Evolutionary conservation across 2,888 invertebrate species (phyloP), one percentile per base, ranked within the genome.

Genomic region (Pristionchus mayeri): DNA sequence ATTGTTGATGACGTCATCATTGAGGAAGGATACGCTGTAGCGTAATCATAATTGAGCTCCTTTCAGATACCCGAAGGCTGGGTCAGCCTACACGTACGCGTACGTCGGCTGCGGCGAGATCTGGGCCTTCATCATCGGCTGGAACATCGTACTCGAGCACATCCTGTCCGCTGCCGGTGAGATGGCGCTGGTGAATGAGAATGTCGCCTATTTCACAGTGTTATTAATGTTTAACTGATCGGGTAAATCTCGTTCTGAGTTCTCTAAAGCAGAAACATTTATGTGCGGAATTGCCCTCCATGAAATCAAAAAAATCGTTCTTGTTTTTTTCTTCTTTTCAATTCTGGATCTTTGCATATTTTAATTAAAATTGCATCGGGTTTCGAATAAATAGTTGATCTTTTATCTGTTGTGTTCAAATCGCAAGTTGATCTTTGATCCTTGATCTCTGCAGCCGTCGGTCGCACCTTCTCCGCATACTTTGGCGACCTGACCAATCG

Each of bases 31-130:
- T n/a, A n/a, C n/a, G n/a, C n/a, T n/a, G n/a, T n/a, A n/a, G n/a
- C n/a, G n/a, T n/a, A n/a, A n/a, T n/a, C n/a, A n/a, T n/a, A n/a
- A 24, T 7, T 60, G 60, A 60, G 27, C 7, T 18, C 34, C 40
- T 87, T 88, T 18, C 83, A 89, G 89, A 86, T 96, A 97, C 0
- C 97, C 97, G 0, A 95, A 96, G 91, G 97, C 97, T 0, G 97
- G 93, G 21, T 93, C 93, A 4, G 93, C 93, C 40, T 94, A 94
- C 87, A 96, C 96, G 95, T 98, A 98, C 95, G 96, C 96, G 89
- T 98, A 97, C 94, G 97, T 97, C 87, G 96, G 97, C 3, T 97
- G 97, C 85, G 98, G 98, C 75, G 97, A 98, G 93, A 96, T 97
- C 93, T 95, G 97, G 93, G 97, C 97, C 86, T 98, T 97, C 94